phyloP scores from a whole-genome alignment of 2,113 vertebrate species.

The Ameiurus melas region DNA sequence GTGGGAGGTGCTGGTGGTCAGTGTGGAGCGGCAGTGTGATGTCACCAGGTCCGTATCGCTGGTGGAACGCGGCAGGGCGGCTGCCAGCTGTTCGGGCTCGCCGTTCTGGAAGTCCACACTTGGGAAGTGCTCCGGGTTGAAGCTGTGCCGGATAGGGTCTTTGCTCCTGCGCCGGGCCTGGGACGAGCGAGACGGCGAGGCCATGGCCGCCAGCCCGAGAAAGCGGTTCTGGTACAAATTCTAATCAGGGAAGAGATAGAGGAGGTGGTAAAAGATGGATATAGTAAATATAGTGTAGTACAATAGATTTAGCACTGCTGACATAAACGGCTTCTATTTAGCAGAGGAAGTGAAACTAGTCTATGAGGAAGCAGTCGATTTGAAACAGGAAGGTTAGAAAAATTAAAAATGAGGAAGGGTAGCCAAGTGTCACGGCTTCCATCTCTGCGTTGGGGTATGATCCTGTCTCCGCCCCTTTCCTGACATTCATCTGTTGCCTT shows the following conservation, averaged over 20 bases:
- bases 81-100: constrained; percentile 59
- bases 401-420: neutral
- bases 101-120: constrained; percentile 79
- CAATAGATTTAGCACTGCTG: neutral
- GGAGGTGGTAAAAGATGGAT: neutral
- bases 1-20: constrained; percentile 85
- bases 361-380: neutral
- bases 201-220: constrained; percentile 74
- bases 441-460: neutral
- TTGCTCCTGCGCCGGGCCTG: constrained; percentile 83
- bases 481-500: neutral
- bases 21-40: constrained; percentile 84
- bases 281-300: neutral
- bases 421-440: neutral
- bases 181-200: constrained; percentile 82
- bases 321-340: neutral
- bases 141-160: constrained; percentile 85
- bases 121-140: constrained; percentile 85
- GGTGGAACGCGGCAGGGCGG: constrained; percentile 81
- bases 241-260: constrained; percentile 37
- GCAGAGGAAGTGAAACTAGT: neutral
- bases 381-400: constrained; percentile 7
- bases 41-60: constrained; percentile 89
- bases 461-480: neutral
- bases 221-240: constrained; percentile 65